Conservation (phyloP, 2,888 invertebrate genomes). For the Epistrophe eligans region DNA sequence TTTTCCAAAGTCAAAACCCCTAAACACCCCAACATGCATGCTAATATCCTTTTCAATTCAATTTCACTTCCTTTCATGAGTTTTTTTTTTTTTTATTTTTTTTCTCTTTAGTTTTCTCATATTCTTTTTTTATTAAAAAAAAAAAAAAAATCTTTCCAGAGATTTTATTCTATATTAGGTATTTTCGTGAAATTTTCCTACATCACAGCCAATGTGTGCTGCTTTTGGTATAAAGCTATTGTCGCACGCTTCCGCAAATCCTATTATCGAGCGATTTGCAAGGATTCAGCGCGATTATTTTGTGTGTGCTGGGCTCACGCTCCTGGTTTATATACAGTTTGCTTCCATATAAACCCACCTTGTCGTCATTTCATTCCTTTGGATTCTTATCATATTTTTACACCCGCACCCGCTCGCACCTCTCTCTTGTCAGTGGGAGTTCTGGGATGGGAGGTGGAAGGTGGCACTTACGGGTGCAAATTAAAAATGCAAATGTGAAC, state of each 20-base stretch:
- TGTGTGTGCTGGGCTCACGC: slow-evolving; percentile 49
- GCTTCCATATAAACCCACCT: slow-evolving; percentile 17
- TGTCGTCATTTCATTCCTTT: slow-evolving; percentile 38
- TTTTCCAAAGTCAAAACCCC: slow-evolving; percentile 43
- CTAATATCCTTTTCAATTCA: slow-evolving; percentile 72
- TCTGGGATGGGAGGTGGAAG: neutral
- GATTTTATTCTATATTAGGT: slow-evolving; percentile 49
- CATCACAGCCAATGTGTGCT: slow-evolving; percentile 32
- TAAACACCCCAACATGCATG: slow-evolving; percentile 55
- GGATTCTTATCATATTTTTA: slow-evolving; percentile 57
- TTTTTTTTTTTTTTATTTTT: slow-evolving; percentile 21
- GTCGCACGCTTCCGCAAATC: slow-evolving; percentile 74
- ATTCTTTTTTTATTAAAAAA: neutral
- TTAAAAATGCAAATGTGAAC: slow-evolving; percentile 75
- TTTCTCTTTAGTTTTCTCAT: neutral
- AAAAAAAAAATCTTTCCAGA: slow-evolving; percentile 52
- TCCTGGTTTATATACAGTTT: neutral
- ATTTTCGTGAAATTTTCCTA: slow-evolving; percentile 48
- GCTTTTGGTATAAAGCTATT: slow-evolving; percentile 49
- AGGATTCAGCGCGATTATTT: slow-evolving; percentile 71
- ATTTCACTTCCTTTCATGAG: slow-evolving; percentile 61
- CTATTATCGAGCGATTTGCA: slow-evolving; percentile 75
- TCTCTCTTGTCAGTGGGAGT: neutral
- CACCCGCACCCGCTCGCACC: neutral
- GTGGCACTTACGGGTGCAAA: slow-evolving; percentile 46